Percentiles rank a stretch among this genome's conserved stretches.
Evolutionary conservation across 2,888 invertebrate genomes (phyloP).

Genomic region (Drosophila anomelani): DNA sequence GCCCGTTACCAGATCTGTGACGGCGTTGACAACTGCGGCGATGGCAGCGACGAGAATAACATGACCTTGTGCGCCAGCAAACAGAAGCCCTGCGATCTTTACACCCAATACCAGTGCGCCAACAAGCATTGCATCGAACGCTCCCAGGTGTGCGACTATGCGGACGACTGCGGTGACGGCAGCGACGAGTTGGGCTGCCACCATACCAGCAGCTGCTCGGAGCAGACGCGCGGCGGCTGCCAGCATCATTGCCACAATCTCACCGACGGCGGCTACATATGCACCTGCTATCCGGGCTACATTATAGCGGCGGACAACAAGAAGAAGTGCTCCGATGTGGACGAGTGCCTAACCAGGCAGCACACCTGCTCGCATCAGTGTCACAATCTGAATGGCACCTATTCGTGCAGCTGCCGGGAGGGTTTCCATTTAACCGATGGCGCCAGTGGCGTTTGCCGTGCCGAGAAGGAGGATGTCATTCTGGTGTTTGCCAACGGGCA

Average conservation of each 20-base stretch:
- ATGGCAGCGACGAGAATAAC: slow-evolving; percentile 98
- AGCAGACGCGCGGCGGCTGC: slow-evolving; percentile 91
- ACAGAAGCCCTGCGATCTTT: slow-evolving; percentile 90
- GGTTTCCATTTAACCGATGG: slow-evolving; percentile 92
- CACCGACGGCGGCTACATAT: slow-evolving; percentile 93
- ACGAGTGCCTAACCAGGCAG: slow-evolving; percentile 93
- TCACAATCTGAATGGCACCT: slow-evolving; percentile 95
- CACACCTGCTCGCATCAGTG: slow-evolving; percentile 98
- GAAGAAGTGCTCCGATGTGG: slow-evolving; percentile 94
- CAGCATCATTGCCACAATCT: slow-evolving; percentile 96
- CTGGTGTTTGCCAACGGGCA: slow-evolving; percentile 93
- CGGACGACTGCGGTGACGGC: slow-evolving; percentile 95
- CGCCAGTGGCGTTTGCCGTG: slow-evolving; percentile 93
- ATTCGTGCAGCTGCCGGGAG: slow-evolving; percentile 93
- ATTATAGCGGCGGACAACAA: slow-evolving; percentile 92
- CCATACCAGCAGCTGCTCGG: slow-evolving; percentile 87
- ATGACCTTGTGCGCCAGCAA: slow-evolving; percentile 94
- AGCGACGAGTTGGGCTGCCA: slow-evolving; percentile 97
- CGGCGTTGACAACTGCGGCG: slow-evolving; percentile 96
- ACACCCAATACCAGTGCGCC: slow-evolving; percentile 94
- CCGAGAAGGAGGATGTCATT: slow-evolving; percentile 88
- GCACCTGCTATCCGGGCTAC: slow-evolving; percentile 94
- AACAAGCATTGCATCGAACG: slow-evolving; percentile 94
- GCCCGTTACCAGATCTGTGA: slow-evolving; percentile 95
- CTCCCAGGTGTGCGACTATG: slow-evolving; percentile 92